Conservation (phyloP, 2,888 invertebrate species). For the Dugesia japonica region DNA sequence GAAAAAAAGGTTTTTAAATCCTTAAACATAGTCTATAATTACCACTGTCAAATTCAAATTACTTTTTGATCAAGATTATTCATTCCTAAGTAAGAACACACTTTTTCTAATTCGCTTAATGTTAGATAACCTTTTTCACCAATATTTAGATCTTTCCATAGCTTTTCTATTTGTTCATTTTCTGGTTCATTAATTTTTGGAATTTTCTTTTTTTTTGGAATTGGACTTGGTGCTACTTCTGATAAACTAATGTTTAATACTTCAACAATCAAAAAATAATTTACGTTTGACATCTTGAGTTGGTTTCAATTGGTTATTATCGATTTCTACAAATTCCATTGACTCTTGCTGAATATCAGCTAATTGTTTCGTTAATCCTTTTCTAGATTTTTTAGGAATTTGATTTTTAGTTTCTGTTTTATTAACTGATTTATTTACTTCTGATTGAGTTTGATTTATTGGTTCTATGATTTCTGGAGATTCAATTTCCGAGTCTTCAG, state of each 20-base stretch:
- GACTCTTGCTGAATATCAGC: background rate
- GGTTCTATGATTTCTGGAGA: background rate
- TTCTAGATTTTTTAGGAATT: background rate
- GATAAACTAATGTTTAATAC: background rate
- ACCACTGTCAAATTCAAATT: background rate
- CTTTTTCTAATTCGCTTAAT: constrained; percentile 54
- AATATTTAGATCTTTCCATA: constrained; percentile 56
- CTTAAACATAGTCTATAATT: background rate
- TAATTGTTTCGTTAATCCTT: background rate
- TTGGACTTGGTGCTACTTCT: background rate
- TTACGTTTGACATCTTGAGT: too few relatives aligned
- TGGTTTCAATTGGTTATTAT: background rate
- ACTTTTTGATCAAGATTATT: constrained; percentile 40
- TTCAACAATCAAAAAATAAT: too few relatives aligned
- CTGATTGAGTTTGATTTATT: background rate
- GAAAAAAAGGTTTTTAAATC: background rate
- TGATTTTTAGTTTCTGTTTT: background rate
- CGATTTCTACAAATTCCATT: background rate
- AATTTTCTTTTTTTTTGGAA: background rate
- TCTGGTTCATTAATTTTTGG: constrained; percentile 35
- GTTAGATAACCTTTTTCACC: constrained; percentile 55
- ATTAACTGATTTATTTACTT: background rate
- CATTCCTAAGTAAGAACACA: constrained; percentile 58
- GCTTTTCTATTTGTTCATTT: constrained; percentile 54
- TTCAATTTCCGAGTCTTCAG: background rate